Evolutionary conservation across 2,888 invertebrate species (phyloP).

Genomic region (Rhimphoctona megacephalus): DNA sequence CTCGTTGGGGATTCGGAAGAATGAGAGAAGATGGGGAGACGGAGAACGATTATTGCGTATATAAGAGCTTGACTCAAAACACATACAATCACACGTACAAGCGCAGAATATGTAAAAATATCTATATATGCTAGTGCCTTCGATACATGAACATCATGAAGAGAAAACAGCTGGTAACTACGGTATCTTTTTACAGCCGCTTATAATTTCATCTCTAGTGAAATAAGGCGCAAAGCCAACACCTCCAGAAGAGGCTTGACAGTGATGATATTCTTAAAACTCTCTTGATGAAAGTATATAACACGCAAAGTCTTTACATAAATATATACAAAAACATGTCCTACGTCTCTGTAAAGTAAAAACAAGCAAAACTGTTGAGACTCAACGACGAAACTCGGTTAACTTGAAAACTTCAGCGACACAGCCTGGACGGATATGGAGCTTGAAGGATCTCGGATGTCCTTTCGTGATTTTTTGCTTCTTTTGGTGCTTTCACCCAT

Average conservation of each 20-base stretch:
- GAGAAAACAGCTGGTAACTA: slow-evolving; percentile 36
- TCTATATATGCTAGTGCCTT: slow-evolving; percentile 2
- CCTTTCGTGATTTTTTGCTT: slow-evolving; percentile 8
- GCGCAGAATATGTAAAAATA: neutral
- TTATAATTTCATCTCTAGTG: slow-evolving; percentile 45
- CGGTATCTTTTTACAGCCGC: slow-evolving; percentile 54
- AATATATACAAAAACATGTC: neutral
- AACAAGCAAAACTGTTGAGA: slow-evolving; percentile 27
- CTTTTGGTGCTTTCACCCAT: slow-evolving; percentile 11
- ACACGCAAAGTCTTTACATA: slow-evolving; percentile 19
- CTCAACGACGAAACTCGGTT: slow-evolving; percentile 51
- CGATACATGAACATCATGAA: slow-evolving; percentile 8
- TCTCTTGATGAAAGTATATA: slow-evolving; percentile 41
- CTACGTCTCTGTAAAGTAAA: neutral
- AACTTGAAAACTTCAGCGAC: slow-evolving; percentile 62
- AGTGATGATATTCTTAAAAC: slow-evolving; percentile 52
- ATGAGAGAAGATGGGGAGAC: slow-evolving; percentile 3
- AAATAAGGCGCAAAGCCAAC: slow-evolving; percentile 61
- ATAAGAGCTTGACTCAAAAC: slow-evolving; percentile 41
- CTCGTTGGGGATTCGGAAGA: slow-evolving; percentile 29
- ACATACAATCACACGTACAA: neutral
- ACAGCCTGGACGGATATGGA: slow-evolving; percentile 48
- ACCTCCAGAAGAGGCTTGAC: slow-evolving; percentile 21
- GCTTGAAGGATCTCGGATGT: slow-evolving; percentile 47
- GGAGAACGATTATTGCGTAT: slow-evolving; percentile 59